Percentiles rank a stretch among this genome's conserved stretches.
phyloP scores from a whole-genome alignment of 2,797 vertebrate species.

The Sparus aurata region DNA sequence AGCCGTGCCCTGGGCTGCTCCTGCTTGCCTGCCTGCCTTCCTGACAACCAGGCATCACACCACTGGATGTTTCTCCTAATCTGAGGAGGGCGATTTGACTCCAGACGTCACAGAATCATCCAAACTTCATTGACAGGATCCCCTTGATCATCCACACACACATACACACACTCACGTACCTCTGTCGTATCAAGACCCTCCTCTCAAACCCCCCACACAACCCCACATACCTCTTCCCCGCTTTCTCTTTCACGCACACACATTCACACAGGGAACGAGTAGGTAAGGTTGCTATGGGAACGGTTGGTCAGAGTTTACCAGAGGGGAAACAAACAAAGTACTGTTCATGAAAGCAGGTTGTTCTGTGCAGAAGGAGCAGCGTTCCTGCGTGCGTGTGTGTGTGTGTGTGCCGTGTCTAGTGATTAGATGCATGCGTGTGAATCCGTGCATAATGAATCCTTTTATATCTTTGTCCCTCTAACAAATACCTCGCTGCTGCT shows the following conservation, averaged over 20 bases:
- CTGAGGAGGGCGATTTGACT: conserved; percentile 26
- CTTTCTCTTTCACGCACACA: conserved; percentile 40
- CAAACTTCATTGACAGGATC: background rate
- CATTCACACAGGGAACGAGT: conserved; percentile 73
- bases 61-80: conserved; percentile 32
- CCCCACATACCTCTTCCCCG: conserved; percentile 38
- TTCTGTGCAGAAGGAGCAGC: conserved; percentile 60
- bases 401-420: conserved; percentile 39
- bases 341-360: conserved; percentile 82
- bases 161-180: background rate
- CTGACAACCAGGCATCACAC: conserved; percentile 52
- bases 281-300: conserved; percentile 88
- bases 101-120: conserved; percentile 2
- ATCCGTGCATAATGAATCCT: background rate
- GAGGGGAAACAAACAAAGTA: conserved; percentile 89
- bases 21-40: conserved; percentile 26
- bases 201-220: conserved; percentile 41
- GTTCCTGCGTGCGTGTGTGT: conserved; percentile 34
- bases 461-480: conserved; percentile 18
- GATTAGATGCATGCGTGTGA: conserved; percentile 28
- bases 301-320: conserved; percentile 87
- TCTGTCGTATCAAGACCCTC: conserved; percentile 42
- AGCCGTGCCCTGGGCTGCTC: conserved; percentile 59
- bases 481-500: too few relatives aligned
- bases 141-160: background rate